These are phyloP conservation scores for Momotus momota DNA, from an alignment of 2,797 vertebrate genomes.

Conservation along the genomic window DNA sequence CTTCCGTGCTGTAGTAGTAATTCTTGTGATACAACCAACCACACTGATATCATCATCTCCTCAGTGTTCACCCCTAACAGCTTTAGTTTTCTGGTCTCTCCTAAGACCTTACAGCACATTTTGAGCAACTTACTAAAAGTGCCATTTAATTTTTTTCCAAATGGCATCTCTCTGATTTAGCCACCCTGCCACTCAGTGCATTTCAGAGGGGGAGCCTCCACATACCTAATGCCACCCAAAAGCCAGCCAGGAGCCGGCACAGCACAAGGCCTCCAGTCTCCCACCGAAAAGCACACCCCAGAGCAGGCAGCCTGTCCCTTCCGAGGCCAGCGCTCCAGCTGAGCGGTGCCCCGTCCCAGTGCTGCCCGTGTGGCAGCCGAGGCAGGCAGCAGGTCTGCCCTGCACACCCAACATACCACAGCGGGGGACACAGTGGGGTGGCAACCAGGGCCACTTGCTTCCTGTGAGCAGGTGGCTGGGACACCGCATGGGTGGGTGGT, in stretches of 20 bases:
- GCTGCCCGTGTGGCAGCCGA: neutral
- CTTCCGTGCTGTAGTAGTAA: neutral
- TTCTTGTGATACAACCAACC: neutral
- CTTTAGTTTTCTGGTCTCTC: neutral
- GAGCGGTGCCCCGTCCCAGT: too few relatives aligned
- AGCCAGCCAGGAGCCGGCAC: too few relatives aligned
- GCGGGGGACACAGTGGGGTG: neutral
- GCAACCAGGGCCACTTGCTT: neutral
- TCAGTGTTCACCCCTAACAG: rapidly evolving
- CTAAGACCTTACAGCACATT: neutral
- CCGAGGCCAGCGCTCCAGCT: rapidly evolving
- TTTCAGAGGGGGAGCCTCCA: rapidly evolving
- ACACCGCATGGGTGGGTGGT: neutral
- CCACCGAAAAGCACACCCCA: rapidly evolving
- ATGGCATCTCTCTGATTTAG: rapidly evolving
- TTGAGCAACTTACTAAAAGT: neutral
- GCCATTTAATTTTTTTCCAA: neutral
- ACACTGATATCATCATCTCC: rapidly evolving
- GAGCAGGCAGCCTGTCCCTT: too few relatives aligned
- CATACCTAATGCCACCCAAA: rapidly evolving
- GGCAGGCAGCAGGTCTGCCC: neutral
- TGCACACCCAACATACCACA: too few relatives aligned
- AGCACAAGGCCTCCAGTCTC: rapidly evolving
- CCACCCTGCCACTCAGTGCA: rapidly evolving
- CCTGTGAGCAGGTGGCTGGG: neutral